Evolutionary conservation across 2,113 vertebrate species (phyloP), one percentile per base, ranked within the genome.

Genomic region (Pithys albifrons): DNA sequence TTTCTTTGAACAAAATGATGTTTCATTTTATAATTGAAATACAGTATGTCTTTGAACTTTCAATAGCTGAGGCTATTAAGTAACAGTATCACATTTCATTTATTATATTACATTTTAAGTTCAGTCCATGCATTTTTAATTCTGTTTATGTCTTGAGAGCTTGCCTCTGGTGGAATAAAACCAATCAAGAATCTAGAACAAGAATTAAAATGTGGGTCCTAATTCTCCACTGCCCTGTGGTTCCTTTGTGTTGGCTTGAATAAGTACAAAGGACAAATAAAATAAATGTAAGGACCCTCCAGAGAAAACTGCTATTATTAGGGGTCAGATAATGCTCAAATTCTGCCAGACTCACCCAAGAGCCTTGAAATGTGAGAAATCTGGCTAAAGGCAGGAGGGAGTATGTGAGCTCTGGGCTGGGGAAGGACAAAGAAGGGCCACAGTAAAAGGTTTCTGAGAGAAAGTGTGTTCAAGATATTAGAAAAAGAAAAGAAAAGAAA

Each of bases 1-100:
- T 92, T 86, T 33, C 83, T 91, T 94, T 93, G 75, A 93, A 94
- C 39, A 93, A 75, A 86, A 74, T 22, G 55, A 74, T 88, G 67
- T 92, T 92, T 95, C 61, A 72, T 95, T 96, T 95, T 72, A 61
- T 90, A 91, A 92, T 67, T 94, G 95, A 94, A 96, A 95, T 78
- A 33, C 41, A 86, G 35, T 10, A 57, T 52, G 86, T 23, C 92
- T 97, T 96, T 96, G 95, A 93, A 94, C 85, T 93, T 95, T 31
- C 51, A 58, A 67, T 48, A 83, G 82, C 75, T 85, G 41, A 80
- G 83, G 67, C 74, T 93, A 67, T 94, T 95, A 93, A 94, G 89
- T 91, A 91, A 82, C 66, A 83, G 76, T 37, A 92, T 94, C 78
- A 14, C 88, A 91, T 94, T 94, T 93, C 86, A 77, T 84, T 93